phyloP scores from a whole-genome alignment of 2,797 vertebrate species.

The Percopsis omiscomaycus region DNA sequence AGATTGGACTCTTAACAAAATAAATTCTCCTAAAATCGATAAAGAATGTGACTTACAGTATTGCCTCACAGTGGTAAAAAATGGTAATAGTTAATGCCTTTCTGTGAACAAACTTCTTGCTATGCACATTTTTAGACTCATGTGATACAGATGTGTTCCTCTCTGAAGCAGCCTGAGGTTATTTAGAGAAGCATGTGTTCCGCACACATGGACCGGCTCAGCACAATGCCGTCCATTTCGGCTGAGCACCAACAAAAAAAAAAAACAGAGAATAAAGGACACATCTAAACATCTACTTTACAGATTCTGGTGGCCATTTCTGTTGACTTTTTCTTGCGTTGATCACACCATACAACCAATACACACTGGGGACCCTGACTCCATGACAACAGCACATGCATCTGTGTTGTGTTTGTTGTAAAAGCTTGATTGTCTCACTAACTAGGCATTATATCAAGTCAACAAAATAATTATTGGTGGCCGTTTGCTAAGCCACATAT shows the following conservation, averaged over 20 bases:
- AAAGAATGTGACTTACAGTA: too few relatives aligned
- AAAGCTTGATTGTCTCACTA: conserved; percentile 15
- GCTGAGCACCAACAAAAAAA: conserved; percentile 25
- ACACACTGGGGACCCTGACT: conserved; percentile 12
- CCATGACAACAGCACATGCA: conserved; percentile 29
- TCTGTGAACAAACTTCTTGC: conserved; percentile 3
- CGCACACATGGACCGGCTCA: conserved; percentile 64
- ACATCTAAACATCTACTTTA: conserved; percentile 37
- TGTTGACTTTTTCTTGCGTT: too few relatives aligned
- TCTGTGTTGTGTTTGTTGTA: conserved; percentile 9
- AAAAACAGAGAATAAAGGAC: conserved; percentile 37
- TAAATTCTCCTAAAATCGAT: not conserved
- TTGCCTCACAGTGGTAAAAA: too few relatives aligned
- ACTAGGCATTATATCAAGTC: conserved; percentile 27
- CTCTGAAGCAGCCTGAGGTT: conserved; percentile 40
- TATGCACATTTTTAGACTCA: conserved; percentile 6
- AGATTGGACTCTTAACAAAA: not conserved
- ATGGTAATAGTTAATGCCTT: not conserved
- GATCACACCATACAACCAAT: too few relatives aligned
- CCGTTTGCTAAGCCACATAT: conserved; percentile 19
- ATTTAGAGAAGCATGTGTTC: conserved; percentile 52
- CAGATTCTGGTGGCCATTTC: too few relatives aligned
- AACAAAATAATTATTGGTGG: not conserved
- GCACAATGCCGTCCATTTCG: conserved; percentile 35
- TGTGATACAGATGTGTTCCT: conserved; percentile 45